Conservation (phyloP, 2,888 invertebrate genomes). For the Limulus polyphemus region DNA sequence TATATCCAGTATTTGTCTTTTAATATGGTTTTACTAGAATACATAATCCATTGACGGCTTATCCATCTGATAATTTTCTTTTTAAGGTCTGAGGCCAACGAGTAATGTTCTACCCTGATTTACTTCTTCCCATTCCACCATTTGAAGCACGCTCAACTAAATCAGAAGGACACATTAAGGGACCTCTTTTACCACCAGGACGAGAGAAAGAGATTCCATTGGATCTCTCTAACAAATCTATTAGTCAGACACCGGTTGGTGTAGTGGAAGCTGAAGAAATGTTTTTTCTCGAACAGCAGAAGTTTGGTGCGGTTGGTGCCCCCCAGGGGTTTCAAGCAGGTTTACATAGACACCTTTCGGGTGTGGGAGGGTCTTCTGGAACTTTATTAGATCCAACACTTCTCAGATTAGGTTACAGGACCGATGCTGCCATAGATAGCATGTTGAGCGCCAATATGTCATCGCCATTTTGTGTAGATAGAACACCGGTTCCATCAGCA, state of each 20-base stretch:
- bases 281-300: constrained; percentile 24
- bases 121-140: too few species aligned
- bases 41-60: too few species aligned
- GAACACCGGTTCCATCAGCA: constrained; percentile 13
- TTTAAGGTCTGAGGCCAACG: too few species aligned
- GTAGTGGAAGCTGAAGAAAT: constrained; percentile 13
- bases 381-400: constrained; percentile 16
- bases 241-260: constrained; percentile 66
- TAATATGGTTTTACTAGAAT: too few species aligned
- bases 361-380: neutral
- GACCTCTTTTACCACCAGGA: constrained; percentile 9
- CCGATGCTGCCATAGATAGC: constrained; percentile 4
- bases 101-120: too few species aligned
- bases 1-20: too few species aligned
- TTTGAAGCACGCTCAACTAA: too few species aligned
- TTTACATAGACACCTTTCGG: too few species aligned
- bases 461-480: constrained; percentile 17
- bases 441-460: constrained; percentile 8
- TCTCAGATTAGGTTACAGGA: constrained; percentile 13
- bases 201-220: constrained; percentile 56
- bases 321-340: constrained; percentile 9
- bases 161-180: too few species aligned
- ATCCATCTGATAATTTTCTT: too few species aligned
- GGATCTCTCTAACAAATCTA: constrained; percentile 76
- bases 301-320: constrained; percentile 18